Percentiles rank a stretch among this genome's conserved stretches.
These are phyloP conservation scores for Junco hyemalis DNA, from an alignment of 2,113 vertebrate genomes.

Conservation along the genomic window DNA sequence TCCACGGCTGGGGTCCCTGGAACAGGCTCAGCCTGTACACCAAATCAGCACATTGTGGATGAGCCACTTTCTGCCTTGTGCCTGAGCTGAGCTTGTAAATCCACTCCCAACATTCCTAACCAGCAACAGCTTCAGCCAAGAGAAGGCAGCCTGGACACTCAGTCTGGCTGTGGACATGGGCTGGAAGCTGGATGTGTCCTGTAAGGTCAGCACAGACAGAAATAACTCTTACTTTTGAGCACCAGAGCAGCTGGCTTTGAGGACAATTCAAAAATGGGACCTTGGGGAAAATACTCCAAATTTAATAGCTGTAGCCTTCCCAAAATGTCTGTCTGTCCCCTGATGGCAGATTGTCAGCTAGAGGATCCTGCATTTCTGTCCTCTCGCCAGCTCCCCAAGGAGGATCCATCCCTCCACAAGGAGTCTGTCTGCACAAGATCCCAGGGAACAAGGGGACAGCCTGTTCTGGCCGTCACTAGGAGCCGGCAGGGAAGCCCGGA, in stretches of 20 bases:
- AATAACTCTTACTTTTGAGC: neutral
- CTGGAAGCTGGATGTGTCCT: neutral
- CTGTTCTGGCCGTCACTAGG: constrained; percentile 4
- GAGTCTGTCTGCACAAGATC: neutral
- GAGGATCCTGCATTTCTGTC: neutral
- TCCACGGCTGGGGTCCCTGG: neutral
- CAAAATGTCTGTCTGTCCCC: neutral
- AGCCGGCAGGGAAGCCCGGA: neutral
- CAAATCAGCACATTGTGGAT: neutral
- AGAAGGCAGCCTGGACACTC: neutral
- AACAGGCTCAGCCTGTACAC: neutral
- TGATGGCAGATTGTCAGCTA: neutral
- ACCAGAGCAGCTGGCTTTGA: neutral
- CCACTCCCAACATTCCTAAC: neutral
- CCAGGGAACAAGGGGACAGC: neutral
- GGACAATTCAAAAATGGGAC: neutral
- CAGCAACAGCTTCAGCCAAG: neutral
- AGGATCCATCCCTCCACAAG: neutral
- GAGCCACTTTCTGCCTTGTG: neutral
- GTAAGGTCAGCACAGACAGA: neutral
- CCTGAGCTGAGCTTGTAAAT: neutral
- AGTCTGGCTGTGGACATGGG: neutral
- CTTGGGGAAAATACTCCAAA: neutral
- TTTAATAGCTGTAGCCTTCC: neutral
- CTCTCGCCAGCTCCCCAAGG: neutral